Conservation (phyloP, 2,888 invertebrate species). For the Hemaris fuciformis region DNA sequence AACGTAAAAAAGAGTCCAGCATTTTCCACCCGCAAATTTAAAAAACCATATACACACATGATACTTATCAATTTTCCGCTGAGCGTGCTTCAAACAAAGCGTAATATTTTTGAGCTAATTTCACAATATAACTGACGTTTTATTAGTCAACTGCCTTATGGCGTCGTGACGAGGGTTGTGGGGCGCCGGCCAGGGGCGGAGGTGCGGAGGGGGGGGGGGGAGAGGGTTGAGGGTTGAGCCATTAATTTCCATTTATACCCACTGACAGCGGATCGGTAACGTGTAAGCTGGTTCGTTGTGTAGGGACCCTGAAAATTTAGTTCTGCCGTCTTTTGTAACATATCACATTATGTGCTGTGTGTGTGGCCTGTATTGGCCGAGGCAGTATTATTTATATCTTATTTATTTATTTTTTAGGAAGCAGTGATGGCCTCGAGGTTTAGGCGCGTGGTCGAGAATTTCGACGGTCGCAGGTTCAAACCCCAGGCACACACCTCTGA, state of each 20-base stretch:
- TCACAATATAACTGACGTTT: conserved; percentile 33
- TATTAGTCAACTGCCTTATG: conserved; percentile 35
- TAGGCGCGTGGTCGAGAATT: too few relatives aligned
- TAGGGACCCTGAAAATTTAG: conserved; percentile 32
- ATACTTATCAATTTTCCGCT: conserved; percentile 5
- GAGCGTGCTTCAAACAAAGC: neutral
- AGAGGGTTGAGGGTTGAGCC: conserved; percentile 33
- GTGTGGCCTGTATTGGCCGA: neutral
- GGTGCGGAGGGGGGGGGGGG: conserved; percentile 30
- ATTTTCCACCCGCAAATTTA: neutral
- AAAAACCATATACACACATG: neutral
- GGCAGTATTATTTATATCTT: neutral
- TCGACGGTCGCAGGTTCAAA: too few relatives aligned
- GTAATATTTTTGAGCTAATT: conserved; percentile 30
- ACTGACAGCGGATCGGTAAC: conserved; percentile 52
- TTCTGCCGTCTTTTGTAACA: conserved; percentile 16
- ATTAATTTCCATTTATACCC: conserved; percentile 66
- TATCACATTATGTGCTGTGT: neutral
- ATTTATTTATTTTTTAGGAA: too few relatives aligned
- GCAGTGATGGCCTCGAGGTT: too few relatives aligned
- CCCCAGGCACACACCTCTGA: too few relatives aligned
- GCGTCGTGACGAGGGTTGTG: conserved; percentile 24
- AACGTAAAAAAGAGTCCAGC: neutral
- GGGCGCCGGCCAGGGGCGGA: neutral
- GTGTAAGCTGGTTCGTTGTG: conserved; percentile 24